These are phyloP conservation scores for Temnothorax rugatulus DNA, from an alignment of 2,888 invertebrate genomes.

Conservation along the genomic window DNA sequence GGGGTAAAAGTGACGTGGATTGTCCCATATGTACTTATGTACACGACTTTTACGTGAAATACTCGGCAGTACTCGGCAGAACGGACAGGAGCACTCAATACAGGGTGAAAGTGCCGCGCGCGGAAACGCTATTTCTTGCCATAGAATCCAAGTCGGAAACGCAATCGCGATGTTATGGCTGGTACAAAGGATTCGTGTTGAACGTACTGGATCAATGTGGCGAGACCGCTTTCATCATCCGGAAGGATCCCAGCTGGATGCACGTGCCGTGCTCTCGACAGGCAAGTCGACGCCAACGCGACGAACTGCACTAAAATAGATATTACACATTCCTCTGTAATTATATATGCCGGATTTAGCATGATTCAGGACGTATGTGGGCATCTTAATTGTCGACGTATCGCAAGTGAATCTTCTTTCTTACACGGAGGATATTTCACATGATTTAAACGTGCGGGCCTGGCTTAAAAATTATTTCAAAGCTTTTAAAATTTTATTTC, in stretches of 20 bases:
- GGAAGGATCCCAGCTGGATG: conserved; percentile 78
- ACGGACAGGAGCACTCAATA: conserved; percentile 91
- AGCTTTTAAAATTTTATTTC: not conserved
- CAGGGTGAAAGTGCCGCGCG: conserved; percentile 90
- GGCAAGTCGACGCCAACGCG: not conserved
- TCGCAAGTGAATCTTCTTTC: not conserved
- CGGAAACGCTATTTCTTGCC: conserved; percentile 92
- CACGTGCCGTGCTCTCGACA: conserved; percentile 69
- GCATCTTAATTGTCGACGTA: not conserved
- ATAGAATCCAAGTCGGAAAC: conserved; percentile 88
- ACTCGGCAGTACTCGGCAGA: conserved; percentile 87
- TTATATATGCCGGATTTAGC: not conserved
- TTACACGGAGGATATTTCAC: not conserved
- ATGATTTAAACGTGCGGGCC: not conserved
- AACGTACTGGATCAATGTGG: conserved; percentile 94
- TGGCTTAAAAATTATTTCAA: not conserved
- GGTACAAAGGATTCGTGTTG: conserved; percentile 91
- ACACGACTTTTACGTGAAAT: not conserved
- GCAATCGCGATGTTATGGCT: conserved; percentile 91
- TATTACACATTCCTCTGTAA: not conserved
- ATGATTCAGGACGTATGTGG: not conserved
- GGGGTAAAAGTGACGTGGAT: no score
- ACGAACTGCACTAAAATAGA: not conserved
- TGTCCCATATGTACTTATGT: no score
- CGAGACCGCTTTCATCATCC: conserved; percentile 92